Evolutionary conservation across 2,113 vertebrate species (phyloP).

Genomic region (Zosterops lateralis): DNA sequence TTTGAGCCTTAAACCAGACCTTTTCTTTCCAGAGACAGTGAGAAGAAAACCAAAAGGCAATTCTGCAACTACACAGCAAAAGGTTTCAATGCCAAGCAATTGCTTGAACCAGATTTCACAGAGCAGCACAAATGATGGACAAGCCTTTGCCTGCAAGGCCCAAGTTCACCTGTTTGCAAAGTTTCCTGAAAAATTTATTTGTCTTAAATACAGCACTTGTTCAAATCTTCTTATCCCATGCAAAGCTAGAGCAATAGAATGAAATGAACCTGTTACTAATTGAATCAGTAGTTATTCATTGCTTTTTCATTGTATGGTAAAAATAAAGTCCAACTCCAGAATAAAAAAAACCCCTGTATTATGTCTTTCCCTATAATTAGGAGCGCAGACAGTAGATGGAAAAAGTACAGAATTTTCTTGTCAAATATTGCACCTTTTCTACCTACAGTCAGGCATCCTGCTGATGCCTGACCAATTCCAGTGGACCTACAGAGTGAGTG

Average conservation of each 20-base stretch:
- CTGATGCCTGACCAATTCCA: neutral
- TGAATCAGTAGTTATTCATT: neutral
- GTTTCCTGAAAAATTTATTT: neutral
- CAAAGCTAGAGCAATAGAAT: neutral
- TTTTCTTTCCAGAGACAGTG: neutral
- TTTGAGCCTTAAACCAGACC: neutral
- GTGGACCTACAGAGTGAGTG: neutral
- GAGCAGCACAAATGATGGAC: neutral
- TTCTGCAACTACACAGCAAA: neutral
- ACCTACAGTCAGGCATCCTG: neutral
- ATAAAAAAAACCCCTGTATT: fast-evolving
- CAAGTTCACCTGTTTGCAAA: neutral
- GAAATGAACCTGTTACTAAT: neutral
- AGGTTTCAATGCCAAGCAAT: neutral
- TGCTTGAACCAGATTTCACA: neutral
- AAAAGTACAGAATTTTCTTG: neutral
- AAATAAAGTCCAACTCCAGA: neutral
- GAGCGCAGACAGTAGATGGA: neutral
- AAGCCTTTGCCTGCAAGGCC: neutral
- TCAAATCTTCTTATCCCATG: neutral
- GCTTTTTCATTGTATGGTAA: neutral
- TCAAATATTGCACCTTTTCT: neutral
- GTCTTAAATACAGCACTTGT: neutral
- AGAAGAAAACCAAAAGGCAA: neutral
- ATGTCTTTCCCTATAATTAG: neutral